Base-by-base conservation (phyloP, 2,113 vertebrate species). In the Egretta garzetta region DNA sequence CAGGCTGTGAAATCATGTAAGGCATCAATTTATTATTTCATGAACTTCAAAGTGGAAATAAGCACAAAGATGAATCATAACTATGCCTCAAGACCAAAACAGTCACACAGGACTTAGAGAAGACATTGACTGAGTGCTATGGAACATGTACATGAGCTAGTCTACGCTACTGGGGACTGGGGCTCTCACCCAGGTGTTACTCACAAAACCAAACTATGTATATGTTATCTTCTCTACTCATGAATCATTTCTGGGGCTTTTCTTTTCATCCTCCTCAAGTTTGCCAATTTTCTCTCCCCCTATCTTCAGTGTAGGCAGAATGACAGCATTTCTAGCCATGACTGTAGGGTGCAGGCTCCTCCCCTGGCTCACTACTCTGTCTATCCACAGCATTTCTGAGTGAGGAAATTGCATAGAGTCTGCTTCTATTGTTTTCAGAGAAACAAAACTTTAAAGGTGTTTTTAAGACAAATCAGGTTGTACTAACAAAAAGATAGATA, bases 61-160 rank as follows among this genome's bases (percentile, higher is more conserved):
- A 60, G 12, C 27, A 60, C 19, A 88, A 39, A 45, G 72, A 66
- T 63, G 11, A 72, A 72, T 82, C 10, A 52, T 28, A 80, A 45
- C 33, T 64, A 8, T 28, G 16, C 53, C 66, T 86, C 22, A 58
- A 56, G 53, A 83, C 58, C 41, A 72, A 87, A 79, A 52, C 0
- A 8, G 35, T 33, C 81, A 88, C 56, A 33, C 0, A 1, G n/a
- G 20, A 30, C 18, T 19, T 43, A 80, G 58, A 35, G 62, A 47
- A 23, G 28, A 9, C 1, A 3, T 32, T 1, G 0, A 27, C 62
- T 43, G 17, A 73, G 30, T 32, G 21, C 18, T 53, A 0, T 20
- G 33, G 20, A 68, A 16, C 0, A 1, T n/a, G 7, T n/a, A 14
- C 21, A 27, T 1, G 11, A 82, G 35, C 43, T 72, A 47, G 3